Conservation (phyloP, 2,797 vertebrate genomes). For the Gadopsis bispinosus region DNA sequence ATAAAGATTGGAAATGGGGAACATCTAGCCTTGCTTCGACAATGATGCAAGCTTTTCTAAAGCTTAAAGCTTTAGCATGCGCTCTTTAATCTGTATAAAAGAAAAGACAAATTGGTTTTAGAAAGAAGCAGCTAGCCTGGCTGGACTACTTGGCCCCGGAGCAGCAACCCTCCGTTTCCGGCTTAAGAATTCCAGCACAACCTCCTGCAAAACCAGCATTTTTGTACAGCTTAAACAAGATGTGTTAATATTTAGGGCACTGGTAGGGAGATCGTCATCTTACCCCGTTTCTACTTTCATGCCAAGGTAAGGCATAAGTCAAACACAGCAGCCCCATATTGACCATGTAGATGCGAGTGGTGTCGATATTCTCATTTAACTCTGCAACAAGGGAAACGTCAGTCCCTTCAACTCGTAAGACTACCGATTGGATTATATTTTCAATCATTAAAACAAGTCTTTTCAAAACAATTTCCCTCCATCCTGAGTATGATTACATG, state of each 20-base stretch:
- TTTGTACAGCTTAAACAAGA: background rate
- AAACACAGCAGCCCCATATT: background rate
- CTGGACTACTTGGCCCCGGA: background rate
- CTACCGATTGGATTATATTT: too few relatives aligned
- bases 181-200: background rate
- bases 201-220: background rate
- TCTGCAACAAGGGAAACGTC: background rate
- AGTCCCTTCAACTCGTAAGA: background rate
- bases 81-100: background rate
- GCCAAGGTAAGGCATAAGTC: background rate
- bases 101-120: background rate
- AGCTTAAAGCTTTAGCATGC: background rate
- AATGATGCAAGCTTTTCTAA: background rate
- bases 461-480: background rate
- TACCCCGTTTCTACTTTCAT: background rate
- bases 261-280: background rate
- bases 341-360: background rate
- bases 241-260: background rate
- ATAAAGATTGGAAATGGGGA: background rate
- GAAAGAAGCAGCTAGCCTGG: background rate
- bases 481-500: slow-evolving; percentile 7
- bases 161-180: background rate
- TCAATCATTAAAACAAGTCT: too few relatives aligned
- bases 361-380: background rate
- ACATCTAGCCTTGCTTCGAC: too few relatives aligned